Percentiles rank a stretch among this genome's conserved stretches.
Conservation (phyloP, 2,113 vertebrate genomes). For the Crypturellus undulatus region DNA sequence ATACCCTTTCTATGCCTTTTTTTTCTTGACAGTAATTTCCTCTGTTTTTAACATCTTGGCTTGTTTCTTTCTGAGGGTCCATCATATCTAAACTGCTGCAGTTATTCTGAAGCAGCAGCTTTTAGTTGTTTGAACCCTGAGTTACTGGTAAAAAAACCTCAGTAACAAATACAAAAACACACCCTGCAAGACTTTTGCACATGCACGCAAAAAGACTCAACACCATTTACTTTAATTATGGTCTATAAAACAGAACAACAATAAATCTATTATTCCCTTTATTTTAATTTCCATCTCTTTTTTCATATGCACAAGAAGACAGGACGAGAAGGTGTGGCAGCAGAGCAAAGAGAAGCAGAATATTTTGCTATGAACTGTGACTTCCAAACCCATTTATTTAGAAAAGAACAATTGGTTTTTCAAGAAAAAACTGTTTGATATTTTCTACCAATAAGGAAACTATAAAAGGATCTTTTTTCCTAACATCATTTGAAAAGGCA, state of each 20-base stretch:
- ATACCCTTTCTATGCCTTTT: neutral
- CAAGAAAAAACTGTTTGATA: neutral
- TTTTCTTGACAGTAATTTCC: neutral
- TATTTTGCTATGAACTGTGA: conserved; percentile 43
- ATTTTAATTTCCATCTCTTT: conserved; percentile 12
- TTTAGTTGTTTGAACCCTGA: neutral
- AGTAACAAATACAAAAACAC: neutral
- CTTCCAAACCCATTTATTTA: neutral
- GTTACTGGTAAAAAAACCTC: neutral
- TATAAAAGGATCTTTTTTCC: neutral
- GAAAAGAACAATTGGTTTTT: conserved; percentile 13
- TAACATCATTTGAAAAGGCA: neutral
- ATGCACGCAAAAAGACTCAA: neutral
- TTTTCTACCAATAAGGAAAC: conserved; percentile 8
- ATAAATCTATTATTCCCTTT: neutral
- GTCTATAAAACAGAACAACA: neutral
- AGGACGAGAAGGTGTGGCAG: conserved; percentile 20
- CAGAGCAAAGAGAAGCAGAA: conserved; percentile 36
- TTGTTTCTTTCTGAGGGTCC: neutral
- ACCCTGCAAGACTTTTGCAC: neutral
- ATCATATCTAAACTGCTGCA: neutral
- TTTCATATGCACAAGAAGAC: neutral
- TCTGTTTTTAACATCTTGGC: neutral
- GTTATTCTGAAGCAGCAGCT: neutral
- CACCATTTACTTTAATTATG: neutral